Base-by-base conservation (phyloP, 1,140 invertebrate genomes). In the Lepidurus apus region DNA sequence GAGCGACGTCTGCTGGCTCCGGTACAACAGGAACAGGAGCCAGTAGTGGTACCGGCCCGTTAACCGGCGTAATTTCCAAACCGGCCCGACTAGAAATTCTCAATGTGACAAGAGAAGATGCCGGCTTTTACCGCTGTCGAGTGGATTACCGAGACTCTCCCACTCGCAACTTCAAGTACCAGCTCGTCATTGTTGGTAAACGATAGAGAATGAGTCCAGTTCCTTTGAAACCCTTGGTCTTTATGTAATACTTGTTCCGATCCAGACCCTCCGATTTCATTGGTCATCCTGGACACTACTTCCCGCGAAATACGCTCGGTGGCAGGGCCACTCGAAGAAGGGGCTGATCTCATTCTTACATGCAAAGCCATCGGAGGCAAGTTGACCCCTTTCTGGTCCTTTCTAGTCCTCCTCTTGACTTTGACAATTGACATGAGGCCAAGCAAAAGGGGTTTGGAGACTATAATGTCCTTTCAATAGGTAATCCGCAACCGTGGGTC, bases 321-420 rank as follows among this genome's bases (percentile, higher is more conserved):
- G 9, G 92, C 94, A 45, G 94, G 94, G 73, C 94, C 94, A 74
- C 95, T 94, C 85, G 90, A 91, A 82, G 94, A 95, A 86, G 93
- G 93, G n/a, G 90, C 91, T n/a, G 89, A 91, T 79, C 90, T 95
- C 86, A 90, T 90, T 84, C 88, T 96, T 77, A 92, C 90, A 80
- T 96, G 95, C 85, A 89, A 92, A 79, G 93, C 95, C 44, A 89
- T 88, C 44, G 93, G 94, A 84, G 95, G 95, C 95, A 88, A 91
- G 43, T 74, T 21, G 26, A n/a, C 26, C 3, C 8, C 42, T 75
- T 44, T 24, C 21, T 10, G 42, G 7, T 21, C 53, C 53, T 65
- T 65, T 65, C 13, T 7, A 65, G 17, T 65, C 17, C 45, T 7
- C 13, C 26, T 26, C 26, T 26, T 34, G 34, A 1, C 1, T 34